Base-by-base conservation (phyloP, 2,797 vertebrate species). In the Streptopelia turtur region DNA sequence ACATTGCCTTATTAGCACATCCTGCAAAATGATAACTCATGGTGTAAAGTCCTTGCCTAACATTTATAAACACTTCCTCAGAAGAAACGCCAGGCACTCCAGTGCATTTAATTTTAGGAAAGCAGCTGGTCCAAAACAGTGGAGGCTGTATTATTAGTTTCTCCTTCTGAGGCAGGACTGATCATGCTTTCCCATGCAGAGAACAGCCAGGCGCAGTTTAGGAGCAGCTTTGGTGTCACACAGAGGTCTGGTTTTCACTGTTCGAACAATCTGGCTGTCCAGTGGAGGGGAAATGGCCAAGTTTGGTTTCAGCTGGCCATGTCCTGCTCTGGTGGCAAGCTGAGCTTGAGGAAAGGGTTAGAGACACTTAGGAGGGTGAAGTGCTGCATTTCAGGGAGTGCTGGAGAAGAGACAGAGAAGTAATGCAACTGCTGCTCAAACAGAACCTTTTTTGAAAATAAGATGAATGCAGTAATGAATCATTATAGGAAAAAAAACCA, bases 51-150 rank as follows among this genome's bases (percentile, higher is more conserved):
- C 81, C 64, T 78, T 30, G 74, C 68, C 83, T 80, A 95, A 91
- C 87, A 92, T 95, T 94, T 96, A 96, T 94, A 95, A 95, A 92
- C 91, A 94, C 61, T 93, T 94, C 90, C 88, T 85, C 81, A 90
- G 81, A 90, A 94, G 88, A 96, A 96, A 95, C 68, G 49, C 70
- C 87, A 94, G 83, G 93, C 80, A 87, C 90, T 97, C 68, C 86
- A 39, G 5, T 66, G 60, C 47, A 84, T 94, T 96, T 96, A 96
- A 96, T 96, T 96, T 95, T 97, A 95, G 96, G 90, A 82, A 93
- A 85, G 83, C 96, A 96, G 95, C 95, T 97, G 95, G 88, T 87
- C 70, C 66, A 84, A 82, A 86, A 10, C 23, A 60, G 60, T 25
- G 45, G 49, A 55, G 83, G 20, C 90, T 80, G 85, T 96, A 96